Evolutionary conservation across 2,797 vertebrate genomes (phyloP).

Genomic region (Onychomys torridus): DNA sequence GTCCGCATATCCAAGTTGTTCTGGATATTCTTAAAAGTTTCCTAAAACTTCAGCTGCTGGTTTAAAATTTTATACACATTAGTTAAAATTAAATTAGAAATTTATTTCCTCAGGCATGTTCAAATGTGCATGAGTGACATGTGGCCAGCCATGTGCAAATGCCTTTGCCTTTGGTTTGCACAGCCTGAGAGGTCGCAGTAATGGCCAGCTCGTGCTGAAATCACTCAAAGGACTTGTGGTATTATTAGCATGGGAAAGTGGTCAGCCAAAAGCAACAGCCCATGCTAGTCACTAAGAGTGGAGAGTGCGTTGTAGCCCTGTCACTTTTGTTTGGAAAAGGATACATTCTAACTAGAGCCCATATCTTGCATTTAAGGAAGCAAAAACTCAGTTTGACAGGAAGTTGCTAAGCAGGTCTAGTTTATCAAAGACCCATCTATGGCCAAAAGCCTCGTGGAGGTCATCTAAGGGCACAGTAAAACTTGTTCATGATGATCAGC

Average conservation of each 20-base stretch:
- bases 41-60: neutral
- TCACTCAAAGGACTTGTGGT: neutral
- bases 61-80: neutral
- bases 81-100: neutral
- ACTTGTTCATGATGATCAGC: neutral
- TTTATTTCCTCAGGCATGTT: neutral
- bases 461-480: neutral
- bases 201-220: neutral
- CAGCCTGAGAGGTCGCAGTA: neutral
- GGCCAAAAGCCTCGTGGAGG: neutral
- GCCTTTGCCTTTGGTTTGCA: neutral
- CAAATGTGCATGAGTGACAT: neutral
- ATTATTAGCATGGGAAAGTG: neutral
- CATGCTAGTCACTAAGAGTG: neutral
- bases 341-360: neutral
- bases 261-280: neutral
- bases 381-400: neutral
- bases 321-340: neutral
- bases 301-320: neutral
- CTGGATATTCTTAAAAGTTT: neutral
- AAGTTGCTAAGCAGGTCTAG: neutral
- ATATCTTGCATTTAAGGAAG: neutral
- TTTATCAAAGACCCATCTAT: neutral
- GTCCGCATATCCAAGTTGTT: neutral
- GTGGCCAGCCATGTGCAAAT: neutral